Evolutionary conservation across 1,140 invertebrate genomes (phyloP).

Genomic region (Drosophila gunungcola): DNA sequence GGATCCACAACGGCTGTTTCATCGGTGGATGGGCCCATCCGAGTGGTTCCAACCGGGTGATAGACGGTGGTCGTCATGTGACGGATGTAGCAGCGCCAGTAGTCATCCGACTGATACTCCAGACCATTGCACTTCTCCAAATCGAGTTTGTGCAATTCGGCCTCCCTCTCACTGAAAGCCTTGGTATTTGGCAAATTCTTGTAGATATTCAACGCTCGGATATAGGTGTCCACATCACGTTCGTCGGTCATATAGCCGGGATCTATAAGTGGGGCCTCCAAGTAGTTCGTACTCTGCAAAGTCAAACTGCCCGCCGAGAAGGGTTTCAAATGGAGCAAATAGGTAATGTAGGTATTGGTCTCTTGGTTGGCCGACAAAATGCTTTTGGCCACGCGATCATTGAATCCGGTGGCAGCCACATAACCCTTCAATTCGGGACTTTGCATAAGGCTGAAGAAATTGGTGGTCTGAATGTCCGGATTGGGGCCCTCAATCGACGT

Average conservation of each 20-base stretch:
- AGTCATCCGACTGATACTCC: slow-evolving; percentile 86
- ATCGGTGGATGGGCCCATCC: slow-evolving; percentile 90
- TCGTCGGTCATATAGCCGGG: slow-evolving; percentile 92
- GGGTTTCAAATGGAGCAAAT: slow-evolving; percentile 85
- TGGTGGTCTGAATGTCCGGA: slow-evolving; percentile 84
- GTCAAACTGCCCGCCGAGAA: slow-evolving; percentile 85
- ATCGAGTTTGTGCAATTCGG: slow-evolving; percentile 84
- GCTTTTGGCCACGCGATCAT: slow-evolving; percentile 82
- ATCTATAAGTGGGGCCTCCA: slow-evolving; percentile 89
- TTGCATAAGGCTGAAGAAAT: slow-evolving; percentile 81
- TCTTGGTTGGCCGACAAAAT: slow-evolving; percentile 84
- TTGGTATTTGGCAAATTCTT: slow-evolving; percentile 86
- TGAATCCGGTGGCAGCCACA: slow-evolving; percentile 84
- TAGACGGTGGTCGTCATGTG: slow-evolving; percentile 88
- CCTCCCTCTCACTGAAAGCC: slow-evolving; percentile 85
- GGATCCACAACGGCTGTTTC: slow-evolving; percentile 88
- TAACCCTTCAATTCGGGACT: slow-evolving; percentile 75
- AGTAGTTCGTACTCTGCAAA: slow-evolving; percentile 76
- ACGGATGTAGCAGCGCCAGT: slow-evolving; percentile 88
- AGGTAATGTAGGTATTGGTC: slow-evolving; percentile 85
- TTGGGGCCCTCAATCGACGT: slow-evolving; percentile 75
- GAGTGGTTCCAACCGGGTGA: slow-evolving; percentile 91
- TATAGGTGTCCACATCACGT: slow-evolving; percentile 89
- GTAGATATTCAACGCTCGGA: slow-evolving; percentile 88
- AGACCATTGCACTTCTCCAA: slow-evolving; percentile 84